Evolutionary conservation across 2,113 vertebrate genomes (phyloP).

Genomic region (Haplochromis burtoni): DNA sequence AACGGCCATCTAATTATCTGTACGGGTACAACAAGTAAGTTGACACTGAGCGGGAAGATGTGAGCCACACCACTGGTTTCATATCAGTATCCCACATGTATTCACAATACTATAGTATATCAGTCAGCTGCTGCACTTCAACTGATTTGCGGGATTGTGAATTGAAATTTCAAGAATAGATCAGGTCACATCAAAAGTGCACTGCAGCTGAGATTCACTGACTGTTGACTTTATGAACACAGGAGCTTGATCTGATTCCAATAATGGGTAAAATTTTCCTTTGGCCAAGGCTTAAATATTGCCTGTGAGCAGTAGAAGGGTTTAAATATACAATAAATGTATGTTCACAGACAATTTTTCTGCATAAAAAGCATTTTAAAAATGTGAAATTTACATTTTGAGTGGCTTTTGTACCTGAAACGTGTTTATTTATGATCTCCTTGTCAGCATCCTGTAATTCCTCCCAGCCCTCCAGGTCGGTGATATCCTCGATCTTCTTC

Average conservation of each 20-base stretch:
- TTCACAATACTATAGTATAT: background rate
- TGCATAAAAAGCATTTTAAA: background rate
- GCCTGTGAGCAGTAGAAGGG: background rate
- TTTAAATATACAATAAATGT: background rate
- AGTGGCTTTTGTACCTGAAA: conserved; percentile 73
- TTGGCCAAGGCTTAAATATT: background rate
- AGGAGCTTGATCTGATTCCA: background rate
- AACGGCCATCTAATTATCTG: background rate
- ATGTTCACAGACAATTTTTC: background rate
- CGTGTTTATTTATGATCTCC: conserved; percentile 81
- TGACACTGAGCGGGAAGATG: background rate
- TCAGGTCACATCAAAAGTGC: rapidly evolving
- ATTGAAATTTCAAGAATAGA: background rate
- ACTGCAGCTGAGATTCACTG: background rate
- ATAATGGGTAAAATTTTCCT: background rate
- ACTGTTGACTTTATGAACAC: background rate
- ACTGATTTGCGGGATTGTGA: background rate
- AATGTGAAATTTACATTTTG: background rate
- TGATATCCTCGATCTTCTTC: conserved; percentile 94
- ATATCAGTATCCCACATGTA: background rate
- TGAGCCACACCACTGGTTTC: background rate
- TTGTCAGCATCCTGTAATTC: conserved; percentile 89
- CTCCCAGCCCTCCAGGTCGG: conserved; percentile 94
- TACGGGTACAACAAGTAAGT: background rate
- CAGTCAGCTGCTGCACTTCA: background rate